phyloP scores from a whole-genome alignment of 2,797 vertebrate genomes.

The Acrocephalus scirpaceus region DNA sequence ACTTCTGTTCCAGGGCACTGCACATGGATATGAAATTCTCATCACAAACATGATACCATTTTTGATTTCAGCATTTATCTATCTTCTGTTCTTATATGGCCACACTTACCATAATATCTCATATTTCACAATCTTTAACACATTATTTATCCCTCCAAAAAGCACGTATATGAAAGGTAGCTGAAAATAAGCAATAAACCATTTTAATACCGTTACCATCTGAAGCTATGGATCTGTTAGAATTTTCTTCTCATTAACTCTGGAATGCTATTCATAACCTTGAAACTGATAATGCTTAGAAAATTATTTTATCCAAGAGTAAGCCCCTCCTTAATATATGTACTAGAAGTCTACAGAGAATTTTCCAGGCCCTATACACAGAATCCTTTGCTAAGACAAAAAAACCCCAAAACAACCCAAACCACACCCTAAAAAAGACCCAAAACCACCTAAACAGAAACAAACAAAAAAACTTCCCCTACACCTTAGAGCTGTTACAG shows the following conservation, averaged over 20 bases:
- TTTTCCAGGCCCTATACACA: background rate
- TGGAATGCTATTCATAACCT: background rate
- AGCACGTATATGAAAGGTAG: background rate
- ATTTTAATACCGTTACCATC: slow-evolving; percentile 5
- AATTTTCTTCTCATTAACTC: slow-evolving; percentile 35
- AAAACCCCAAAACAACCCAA: background rate
- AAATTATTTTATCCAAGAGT: background rate
- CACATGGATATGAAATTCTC: slow-evolving; percentile 43
- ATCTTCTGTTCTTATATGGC: slow-evolving; percentile 2
- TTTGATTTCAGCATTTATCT: slow-evolving; percentile 49
- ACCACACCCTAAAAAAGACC: background rate
- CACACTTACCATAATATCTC: background rate
- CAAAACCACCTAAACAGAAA: background rate
- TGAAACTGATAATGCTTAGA: background rate
- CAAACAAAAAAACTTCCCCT: background rate
- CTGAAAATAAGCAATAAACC: slow-evolving; percentile 25
- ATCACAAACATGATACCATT: slow-evolving; percentile 39
- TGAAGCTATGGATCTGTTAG: background rate
- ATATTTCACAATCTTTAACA: slow-evolving; percentile 27
- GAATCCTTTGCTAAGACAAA: background rate
- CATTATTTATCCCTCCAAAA: slow-evolving; percentile 11
- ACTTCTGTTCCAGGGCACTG: slow-evolving; percentile 39
- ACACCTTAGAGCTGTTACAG: background rate
- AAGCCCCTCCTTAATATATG: background rate
- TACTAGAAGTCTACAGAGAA: background rate